Percentiles rank a stretch among this genome's conserved stretches.
phyloP scores from a whole-genome alignment of 2,888 invertebrate genomes.

The Sarcophaga variegata region DNA sequence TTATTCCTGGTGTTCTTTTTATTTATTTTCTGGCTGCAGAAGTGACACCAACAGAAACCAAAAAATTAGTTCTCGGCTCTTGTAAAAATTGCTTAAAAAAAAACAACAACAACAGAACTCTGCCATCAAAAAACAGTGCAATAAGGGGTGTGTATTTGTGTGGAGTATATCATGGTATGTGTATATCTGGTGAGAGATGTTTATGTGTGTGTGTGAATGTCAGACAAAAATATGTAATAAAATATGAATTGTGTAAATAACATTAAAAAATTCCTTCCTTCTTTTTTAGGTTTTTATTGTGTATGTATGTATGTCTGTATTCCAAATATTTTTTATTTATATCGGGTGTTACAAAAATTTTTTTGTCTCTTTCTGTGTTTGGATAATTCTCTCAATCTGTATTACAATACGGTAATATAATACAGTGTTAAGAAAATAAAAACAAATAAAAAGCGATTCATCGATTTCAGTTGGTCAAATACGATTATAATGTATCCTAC shows the following conservation, averaged over 20 bases:
- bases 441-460: too few species aligned
- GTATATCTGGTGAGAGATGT: neutral
- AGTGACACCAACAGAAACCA: slow-evolving; percentile 49
- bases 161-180: neutral
- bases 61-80: slow-evolving; percentile 41
- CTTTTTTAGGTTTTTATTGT: neutral
- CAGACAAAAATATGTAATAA: slow-evolving; percentile 42
- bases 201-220: slow-evolving; percentile 11
- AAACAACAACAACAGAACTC: slow-evolving; percentile 6
- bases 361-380: neutral
- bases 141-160: neutral
- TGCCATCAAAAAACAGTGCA: neutral
- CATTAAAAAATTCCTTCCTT: slow-evolving; percentile 46
- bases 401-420: slow-evolving; percentile 28
- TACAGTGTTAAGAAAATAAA: neutral
- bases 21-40: neutral
- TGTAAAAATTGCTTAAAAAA: neutral
- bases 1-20: neutral
- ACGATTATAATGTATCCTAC: too few species aligned
- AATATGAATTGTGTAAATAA: slow-evolving; percentile 58
- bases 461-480: too few species aligned
- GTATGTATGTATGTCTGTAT: neutral
- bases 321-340: slow-evolving; percentile 17
- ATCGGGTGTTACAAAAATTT: neutral
- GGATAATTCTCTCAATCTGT: too few species aligned